Base-by-base conservation (phyloP, 2,888 invertebrate species). In the Anarsia innoxiella region DNA sequence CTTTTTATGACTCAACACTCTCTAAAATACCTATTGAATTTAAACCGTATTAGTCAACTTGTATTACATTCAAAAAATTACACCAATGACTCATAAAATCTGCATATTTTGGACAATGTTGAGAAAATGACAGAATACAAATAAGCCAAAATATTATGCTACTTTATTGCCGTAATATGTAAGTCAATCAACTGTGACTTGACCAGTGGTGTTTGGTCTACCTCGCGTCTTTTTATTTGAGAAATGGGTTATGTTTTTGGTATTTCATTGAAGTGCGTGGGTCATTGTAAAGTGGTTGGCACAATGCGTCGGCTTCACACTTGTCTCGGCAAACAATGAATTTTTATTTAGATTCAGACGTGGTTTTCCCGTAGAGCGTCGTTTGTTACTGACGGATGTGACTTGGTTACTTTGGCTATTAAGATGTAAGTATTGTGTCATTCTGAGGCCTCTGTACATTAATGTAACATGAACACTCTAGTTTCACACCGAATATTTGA, bases 351-450 rank as follows among this genome's bases (percentile, higher is more conserved):
- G 29, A 52, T 55, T 52, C 44, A 50, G 48, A 45, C 35, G 39
- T 45, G 67, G 66, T 55, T 66, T 69, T 66, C 49, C 62, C 65
- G 41, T 43, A 29, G 38, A 38, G 35, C 36, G 42, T 43, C 37
- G 8, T 8, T 36, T 36, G 36, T 29, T 45, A 35, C 44, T 53
- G 39, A 40, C 54, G 56, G 56, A 58, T 58, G 48, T 59, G 45
- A 46, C 31, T 37, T 26, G 19, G 19, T 19, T 8, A 19, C 19
- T 19, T 19, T 3, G 3, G 19, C 8, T 19, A 19, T n/a, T n/a
- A n/a, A n/a, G n/a, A n/a, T n/a, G n/a, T n/a, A n/a, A n/a, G n/a
- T n/a, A n/a, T n/a, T n/a, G n/a, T n/a, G n/a, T n/a, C n/a, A n/a
- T n/a, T n/a, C n/a, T n/a, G n/a, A n/a, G n/a, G n/a, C n/a, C n/a